Evolutionary conservation across 92 coral and sea anemone species (phyloP), one percentile per base, ranked within the genome.

Genomic region (Nematostella vectensis): DNA sequence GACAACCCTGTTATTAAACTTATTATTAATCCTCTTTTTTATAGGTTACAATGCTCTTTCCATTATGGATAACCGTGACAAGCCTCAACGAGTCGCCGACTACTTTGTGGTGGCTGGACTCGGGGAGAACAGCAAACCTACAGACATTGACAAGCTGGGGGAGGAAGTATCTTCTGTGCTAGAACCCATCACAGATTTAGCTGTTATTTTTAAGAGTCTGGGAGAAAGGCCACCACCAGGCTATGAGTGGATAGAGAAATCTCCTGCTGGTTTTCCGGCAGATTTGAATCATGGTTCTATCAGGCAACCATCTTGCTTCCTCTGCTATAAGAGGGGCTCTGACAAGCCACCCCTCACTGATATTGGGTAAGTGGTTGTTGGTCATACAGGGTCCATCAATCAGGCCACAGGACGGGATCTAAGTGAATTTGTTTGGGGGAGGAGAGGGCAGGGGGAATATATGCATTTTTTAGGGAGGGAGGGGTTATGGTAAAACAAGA

Each of bases 101-200:
- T 91, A 91, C 67, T 91, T 91, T 91, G 98, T 91, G 20, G 95
- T 91, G 8, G 87, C 91, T 4, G 98, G 98, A 47, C 95, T 91
- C 24, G 91, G 98, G n/a, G 47, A 62, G 52, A 68, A 67, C 25
- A 75, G 82, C 58, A 29, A 52, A 31, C 82, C 88, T 11, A 64
- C 72, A 37, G 70, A 80, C 53, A 70, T 70, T 33, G 76, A 74
- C 25, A 61, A 61, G 67, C 71, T 70, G 47, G 94, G 84, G 1
- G 87, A 74, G 3, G 93, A 70, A 18, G 76, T 73, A 24, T 76
- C 76, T 17, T 67, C 68, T 3, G 76, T 83, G 33, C 54, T 74
- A 27, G 95, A 91, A 54, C 98, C 98, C 39, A 91, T 91, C 55
- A 91, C 98, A n/a, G 98, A 91, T 67, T 66, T 91, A n/a, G 83